Conservation (phyloP, 1,140 invertebrate genomes). For the Yoshiicerus persimilis region DNA sequence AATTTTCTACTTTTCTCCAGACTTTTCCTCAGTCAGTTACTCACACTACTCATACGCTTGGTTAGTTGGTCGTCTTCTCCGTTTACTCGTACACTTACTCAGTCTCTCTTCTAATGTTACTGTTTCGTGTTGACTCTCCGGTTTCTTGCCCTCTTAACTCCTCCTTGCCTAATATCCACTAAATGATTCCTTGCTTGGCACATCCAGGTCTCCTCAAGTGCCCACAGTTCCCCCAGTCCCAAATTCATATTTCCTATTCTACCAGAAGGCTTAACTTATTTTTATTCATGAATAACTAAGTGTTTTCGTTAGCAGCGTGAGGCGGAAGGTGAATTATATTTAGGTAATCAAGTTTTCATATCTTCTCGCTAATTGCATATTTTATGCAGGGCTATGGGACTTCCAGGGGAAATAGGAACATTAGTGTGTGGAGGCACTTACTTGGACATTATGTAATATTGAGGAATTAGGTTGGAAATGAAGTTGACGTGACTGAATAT, state of each 20-base stretch:
- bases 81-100: neutral
- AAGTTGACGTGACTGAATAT: neutral
- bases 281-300: no score
- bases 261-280: no score
- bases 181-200: neutral
- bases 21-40: neutral
- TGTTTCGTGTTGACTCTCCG: neutral
- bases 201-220: neutral
- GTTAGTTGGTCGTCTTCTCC: neutral
- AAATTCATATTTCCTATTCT: no score
- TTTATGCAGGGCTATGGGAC: no score
- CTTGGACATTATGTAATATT: neutral
- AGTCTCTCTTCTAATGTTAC: neutral
- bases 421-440: neutral
- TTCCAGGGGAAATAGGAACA: neutral
- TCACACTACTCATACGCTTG: neutral
- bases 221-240: no score
- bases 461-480: neutral
- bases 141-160: neutral
- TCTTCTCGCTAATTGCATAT: no score
- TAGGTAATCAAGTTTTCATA: no score
- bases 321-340: no score
- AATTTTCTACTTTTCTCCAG: constrained; percentile 13
- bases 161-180: no score
- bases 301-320: no score